A percentile compares a stretch with the other conserved stretches of the same genome.
Conservation (phyloP, 1,140 invertebrate species). For the Rhyacophila brunnea region DNA sequence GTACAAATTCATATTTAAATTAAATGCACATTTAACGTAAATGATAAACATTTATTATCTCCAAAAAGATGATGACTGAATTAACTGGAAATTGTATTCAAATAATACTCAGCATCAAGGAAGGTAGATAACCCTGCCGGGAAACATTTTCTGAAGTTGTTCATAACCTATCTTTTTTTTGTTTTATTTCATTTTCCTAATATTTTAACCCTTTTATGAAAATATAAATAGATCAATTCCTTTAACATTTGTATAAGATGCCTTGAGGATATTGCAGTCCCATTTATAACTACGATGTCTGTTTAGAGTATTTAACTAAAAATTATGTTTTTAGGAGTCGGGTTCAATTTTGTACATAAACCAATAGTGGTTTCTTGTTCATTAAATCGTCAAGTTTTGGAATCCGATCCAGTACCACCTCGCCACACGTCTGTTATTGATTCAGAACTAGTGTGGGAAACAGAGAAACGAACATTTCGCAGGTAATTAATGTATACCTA, state of each 20-base stretch:
- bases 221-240: too few species aligned
- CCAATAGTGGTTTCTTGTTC: conserved; percentile 22
- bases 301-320: too few species aligned
- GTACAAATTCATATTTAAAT: too few species aligned
- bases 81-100: conserved; percentile 13
- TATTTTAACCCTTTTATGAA: not conserved
- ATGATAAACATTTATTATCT: not conserved
- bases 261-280: too few species aligned
- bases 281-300: too few species aligned
- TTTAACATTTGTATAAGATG: too few species aligned
- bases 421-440: conserved; percentile 23
- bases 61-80: conserved; percentile 15
- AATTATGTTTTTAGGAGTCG: too few species aligned
- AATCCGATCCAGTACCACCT: conserved; percentile 26
- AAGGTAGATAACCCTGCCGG: conserved; percentile 6
- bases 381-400: conserved; percentile 27
- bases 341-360: conserved; percentile 23
- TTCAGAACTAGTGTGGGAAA: conserved; percentile 36
- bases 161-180: not conserved
- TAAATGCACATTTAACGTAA: too few species aligned
- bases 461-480: conserved; percentile 32
- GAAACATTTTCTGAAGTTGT: too few species aligned
- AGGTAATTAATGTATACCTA: too few species aligned
- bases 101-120: conserved; percentile 24
- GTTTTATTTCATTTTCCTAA: not conserved